A percentile compares a stretch with the other conserved stretches of the same genome.
These are phyloP conservation scores for Leptodactylus fallax DNA, from an alignment of 2,797 vertebrate species.

Conservation along the genomic window DNA sequence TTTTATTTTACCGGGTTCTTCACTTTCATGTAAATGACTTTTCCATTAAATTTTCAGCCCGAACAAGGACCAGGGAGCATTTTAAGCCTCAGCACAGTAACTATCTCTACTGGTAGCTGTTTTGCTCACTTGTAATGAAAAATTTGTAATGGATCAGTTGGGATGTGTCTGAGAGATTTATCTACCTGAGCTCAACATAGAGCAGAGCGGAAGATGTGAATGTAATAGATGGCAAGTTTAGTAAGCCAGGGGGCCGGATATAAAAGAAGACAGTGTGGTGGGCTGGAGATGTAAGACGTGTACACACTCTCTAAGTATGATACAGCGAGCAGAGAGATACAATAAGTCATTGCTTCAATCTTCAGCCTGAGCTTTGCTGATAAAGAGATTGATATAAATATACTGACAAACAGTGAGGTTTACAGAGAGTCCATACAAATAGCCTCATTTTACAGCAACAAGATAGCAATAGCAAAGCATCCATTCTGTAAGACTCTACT, in stretches of 20 bases:
- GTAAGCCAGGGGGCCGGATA: slow-evolving; percentile 4
- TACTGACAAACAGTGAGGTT: not conserved
- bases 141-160: slow-evolving; percentile 38
- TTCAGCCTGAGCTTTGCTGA: slow-evolving; percentile 8
- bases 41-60: not conserved
- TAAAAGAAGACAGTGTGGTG: not conserved
- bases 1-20: not conserved
- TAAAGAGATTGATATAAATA: slow-evolving; percentile 38
- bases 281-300: not conserved
- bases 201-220: slow-evolving; percentile 15
- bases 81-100: slow-evolving; percentile 4
- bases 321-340: not conserved
- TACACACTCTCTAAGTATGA: slow-evolving; percentile 5
- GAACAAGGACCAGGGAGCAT: not conserved
- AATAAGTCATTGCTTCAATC: slow-evolving; percentile 29
- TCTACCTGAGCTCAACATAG: slow-evolving; percentile 12
- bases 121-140: slow-evolving; percentile 12
- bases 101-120: slow-evolving; percentile 3
- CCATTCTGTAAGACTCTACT: not conserved
- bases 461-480: slow-evolving; percentile 15
- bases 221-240: not conserved
- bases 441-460: slow-evolving; percentile 17
- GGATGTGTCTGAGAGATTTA: slow-evolving; percentile 36
- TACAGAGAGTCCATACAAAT: not conserved
- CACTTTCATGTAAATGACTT: not conserved